Base-by-base conservation (phyloP, 2,888 invertebrate genomes). In the Plemyria rubiginata region DNA sequence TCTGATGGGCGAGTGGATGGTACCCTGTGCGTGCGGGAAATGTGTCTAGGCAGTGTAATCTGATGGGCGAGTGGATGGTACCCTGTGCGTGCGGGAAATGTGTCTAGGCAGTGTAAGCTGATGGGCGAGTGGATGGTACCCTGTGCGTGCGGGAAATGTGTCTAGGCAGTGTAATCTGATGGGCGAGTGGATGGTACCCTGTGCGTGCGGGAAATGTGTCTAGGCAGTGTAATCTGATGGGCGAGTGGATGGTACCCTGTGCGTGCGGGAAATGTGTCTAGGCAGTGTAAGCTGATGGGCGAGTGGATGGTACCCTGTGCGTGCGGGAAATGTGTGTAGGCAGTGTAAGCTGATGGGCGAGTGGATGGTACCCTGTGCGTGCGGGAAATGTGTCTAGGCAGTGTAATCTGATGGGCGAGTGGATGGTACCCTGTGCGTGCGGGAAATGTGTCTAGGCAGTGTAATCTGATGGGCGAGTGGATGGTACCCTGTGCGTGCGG, bases 201-300 rank as follows among this genome's bases (percentile, higher is more conserved):
- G 15, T 53, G 53, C 59, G 36, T 53, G 53, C 46, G 28, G 53
- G n/a, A n/a, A n/a, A n/a, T n/a, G 46, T 60, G 52, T 55, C 58
- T 58, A 43, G 48, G 22, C 58, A 46, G 58, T 51, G 52, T 50
- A 60, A 54, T 41, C 41, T 54, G 62, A 65, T 50, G 62, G 58
- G 55, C 52, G 36, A 41, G 15, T 29, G 22, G 43, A 0, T 22
- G 41, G 41, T n/a, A 8, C 15, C 28, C 53, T 22, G 15, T 53
- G 53, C 59, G 36, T 53, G 53, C 46, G 28, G 53, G n/a, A n/a
- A n/a, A n/a, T n/a, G 46, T 60, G 52, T 55, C 58, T 58, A 43
- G 48, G 22, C 58, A 46, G 58, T 51, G 52, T 50, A 60, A 54
- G 49, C 41, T 54, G 62, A 65, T 50, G 62, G 58, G 55, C 52